Percentiles rank a stretch among this genome's conserved stretches.
phyloP scores from a whole-genome alignment of 1,140 invertebrate species.

The Medauroidea extradentata region DNA sequence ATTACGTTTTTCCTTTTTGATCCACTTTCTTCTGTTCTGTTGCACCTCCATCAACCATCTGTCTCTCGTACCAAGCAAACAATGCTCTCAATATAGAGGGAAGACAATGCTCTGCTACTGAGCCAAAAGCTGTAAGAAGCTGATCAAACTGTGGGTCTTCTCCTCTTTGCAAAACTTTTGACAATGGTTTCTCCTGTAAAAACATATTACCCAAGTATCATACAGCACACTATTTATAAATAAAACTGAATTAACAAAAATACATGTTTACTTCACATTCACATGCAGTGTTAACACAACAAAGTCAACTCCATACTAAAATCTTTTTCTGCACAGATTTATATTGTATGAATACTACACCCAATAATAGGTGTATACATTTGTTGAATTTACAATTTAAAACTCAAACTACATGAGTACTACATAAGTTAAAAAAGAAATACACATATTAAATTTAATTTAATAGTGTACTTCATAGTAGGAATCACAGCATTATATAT shows the following conservation, averaged over 20 bases:
- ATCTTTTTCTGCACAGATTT: too few species aligned
- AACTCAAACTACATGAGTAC: too few species aligned
- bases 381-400: too few species aligned
- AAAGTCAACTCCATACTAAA: background rate
- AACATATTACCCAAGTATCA: slow-evolving; percentile 10
- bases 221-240: background rate
- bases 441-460: too few species aligned
- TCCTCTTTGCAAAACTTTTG: slow-evolving; percentile 90
- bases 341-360: too few species aligned
- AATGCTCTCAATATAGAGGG: slow-evolving; percentile 91
- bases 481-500: too few species aligned
- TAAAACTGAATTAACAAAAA: background rate
- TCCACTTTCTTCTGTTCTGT: slow-evolving; percentile 55
- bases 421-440: too few species aligned
- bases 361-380: too few species aligned
- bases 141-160: slow-evolving; percentile 96
- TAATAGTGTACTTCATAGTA: too few species aligned
- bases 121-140: slow-evolving; percentile 85
- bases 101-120: slow-evolving; percentile 94
- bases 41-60: slow-evolving; percentile 63
- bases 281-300: too few species aligned
- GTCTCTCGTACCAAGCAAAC: slow-evolving; percentile 93
- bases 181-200: slow-evolving; percentile 77
- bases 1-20: slow-evolving; percentile 63
- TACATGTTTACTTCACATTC: too few species aligned